Base-by-base conservation (phyloP, 2,797 vertebrate species). In the Thripadectes ignobilis region DNA sequence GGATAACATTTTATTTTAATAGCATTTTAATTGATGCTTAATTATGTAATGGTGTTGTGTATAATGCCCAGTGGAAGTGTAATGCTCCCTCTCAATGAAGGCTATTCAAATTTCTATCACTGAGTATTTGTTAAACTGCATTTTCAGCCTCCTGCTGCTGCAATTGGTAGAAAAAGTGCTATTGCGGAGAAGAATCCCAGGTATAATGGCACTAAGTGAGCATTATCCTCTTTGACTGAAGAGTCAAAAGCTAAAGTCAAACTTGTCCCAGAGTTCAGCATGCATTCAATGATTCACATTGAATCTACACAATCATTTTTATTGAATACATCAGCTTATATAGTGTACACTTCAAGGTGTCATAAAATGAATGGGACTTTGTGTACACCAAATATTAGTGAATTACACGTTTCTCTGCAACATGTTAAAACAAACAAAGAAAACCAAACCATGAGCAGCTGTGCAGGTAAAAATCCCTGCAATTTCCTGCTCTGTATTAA, bases 1-100 rank as follows among this genome's bases (percentile, higher is more conserved):
- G 96, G 96, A 96, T 85, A 94, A 91, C 93, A 92, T 94, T 87
- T 91, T 96, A 95, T 92, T 97, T 96, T 97, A 95, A 97, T 95
- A 88, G 89, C 65, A 88, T 97, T 97, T 97, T 97, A 97, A 97
- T 96, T 95, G 96, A 80, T 88, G 43, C 41, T 95, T 97, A 92
- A 96, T 96, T 95, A 84, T 68, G n/a, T 89, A 96, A 96, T 89
- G 69, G 78, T 71, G 39, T 67, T 84, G 83, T 89, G 69, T 68
- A 93, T 41, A 79, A 90, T 55, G 88, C 92, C 77, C 90, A 86
- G 83, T 93, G 91, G 96, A 96, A 94, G 83, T 48, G 63, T 72
- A 95, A 94, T 92, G 62, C 34, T 95, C 32, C 38, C 57, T 92
- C 62, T 92, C 61, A 85, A 88, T 57, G 75, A 87, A 91, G 49